Base-by-base conservation (phyloP, 2,113 vertebrate genomes). In the Azemiops feae region DNA sequence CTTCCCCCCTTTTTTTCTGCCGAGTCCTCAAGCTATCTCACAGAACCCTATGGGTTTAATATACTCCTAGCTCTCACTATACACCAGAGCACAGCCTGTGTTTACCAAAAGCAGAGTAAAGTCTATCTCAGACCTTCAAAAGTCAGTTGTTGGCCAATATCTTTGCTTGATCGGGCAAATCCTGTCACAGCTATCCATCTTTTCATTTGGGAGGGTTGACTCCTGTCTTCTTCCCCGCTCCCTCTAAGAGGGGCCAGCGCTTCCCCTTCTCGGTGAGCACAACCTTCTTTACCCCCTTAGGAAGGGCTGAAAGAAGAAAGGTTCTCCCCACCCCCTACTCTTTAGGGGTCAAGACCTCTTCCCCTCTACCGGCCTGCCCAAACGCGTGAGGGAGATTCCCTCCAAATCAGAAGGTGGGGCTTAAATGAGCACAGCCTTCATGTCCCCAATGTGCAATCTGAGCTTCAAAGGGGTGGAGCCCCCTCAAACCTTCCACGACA, bases 401-500 rank as follows among this genome's bases (percentile, higher is more conserved):
- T 85, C 87, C 64, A 89, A n/a, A 85, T 18, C 34, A 57, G 57
- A 50, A 85, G 92, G 52, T 14, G 47, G 53, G 88, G 52, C 88
- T 89, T 54, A 22, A 81, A 47, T 9, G 52, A 89, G 25, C 47
- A 58, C 10, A 89, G 45, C 64, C 87, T n/a, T 88, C 64, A 54
- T 50, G 54, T 87, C 43, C 43, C 64, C 88, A 47, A 50, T 87
- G 57, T 58, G 52, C 88, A 92, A 55, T 55, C 39, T 92, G 50
- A 89, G 91, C 86, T 86, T 53, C 60, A 11, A 39, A 88, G 86
- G 90, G 58, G 52, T 91, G 93, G 85, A 88, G 90, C 86, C 43
- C 93, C 85, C 85, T 88, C 90, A 88, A 87, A 81, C 86, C 90
- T 91, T 90, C 60, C 64, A 53, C 74, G 57, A 57, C 81, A 93